Percentiles rank a stretch among this genome's conserved stretches.
Conservation (phyloP, 2,113 vertebrate species). For the Sakesphorus luctuosus region DNA sequence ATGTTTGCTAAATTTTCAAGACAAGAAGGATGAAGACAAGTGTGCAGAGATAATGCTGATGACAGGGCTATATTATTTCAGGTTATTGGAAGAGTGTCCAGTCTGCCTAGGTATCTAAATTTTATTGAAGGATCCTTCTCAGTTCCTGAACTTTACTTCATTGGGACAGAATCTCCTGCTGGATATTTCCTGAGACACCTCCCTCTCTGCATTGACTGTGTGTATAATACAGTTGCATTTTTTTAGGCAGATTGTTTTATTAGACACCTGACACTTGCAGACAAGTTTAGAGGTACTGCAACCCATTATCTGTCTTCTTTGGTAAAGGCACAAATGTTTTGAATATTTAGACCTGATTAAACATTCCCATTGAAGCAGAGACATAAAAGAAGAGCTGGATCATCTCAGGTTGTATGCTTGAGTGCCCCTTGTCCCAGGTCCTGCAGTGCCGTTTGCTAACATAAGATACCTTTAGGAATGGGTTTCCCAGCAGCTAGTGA, state of each 20-base stretch:
- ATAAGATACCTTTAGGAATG: not conserved
- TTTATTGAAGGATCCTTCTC: not conserved
- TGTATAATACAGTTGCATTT: not conserved
- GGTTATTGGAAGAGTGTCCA: not conserved
- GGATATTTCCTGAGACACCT: not conserved
- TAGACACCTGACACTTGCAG: not conserved
- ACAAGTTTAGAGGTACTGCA: not conserved
- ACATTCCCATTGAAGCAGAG: not conserved
- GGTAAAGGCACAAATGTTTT: not conserved
- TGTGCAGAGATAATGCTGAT: not conserved
- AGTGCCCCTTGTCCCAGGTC: not conserved
- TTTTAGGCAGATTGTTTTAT: not conserved
- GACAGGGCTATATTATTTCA: not conserved
- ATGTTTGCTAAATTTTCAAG: not conserved
- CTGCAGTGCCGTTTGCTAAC: not conserved
- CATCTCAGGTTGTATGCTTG: not conserved
- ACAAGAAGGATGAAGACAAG: not conserved
- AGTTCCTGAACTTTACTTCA: not conserved
- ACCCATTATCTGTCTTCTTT: not conserved
- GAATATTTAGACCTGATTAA: not conserved
- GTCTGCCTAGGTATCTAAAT: not conserved
- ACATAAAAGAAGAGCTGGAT: not conserved
- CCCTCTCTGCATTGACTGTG: not conserved
- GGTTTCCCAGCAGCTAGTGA: not conserved
- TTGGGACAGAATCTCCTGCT: not conserved